These are phyloP conservation scores for Leptoteleia sp. DNA, from an alignment of 1,140 invertebrate species.

Conservation along the genomic window DNA sequence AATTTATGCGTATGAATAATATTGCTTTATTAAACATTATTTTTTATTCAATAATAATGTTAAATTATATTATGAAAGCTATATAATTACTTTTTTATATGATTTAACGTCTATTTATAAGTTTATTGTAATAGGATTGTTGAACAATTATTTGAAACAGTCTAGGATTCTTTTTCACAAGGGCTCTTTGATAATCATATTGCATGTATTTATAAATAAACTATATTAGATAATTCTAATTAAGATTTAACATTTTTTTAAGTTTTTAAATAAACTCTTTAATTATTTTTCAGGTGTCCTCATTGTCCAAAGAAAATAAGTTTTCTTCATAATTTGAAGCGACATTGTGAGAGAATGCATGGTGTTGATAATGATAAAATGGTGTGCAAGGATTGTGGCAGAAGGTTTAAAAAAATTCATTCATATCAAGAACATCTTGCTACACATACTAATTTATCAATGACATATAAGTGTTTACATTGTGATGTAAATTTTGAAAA, in stretches of 20 bases:
- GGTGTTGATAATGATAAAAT: conserved; percentile 30
- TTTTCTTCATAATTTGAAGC: conserved; percentile 65
- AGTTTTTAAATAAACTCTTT: too few relatives aligned
- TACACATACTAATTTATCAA: conserved; percentile 30
- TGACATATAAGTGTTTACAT: conserved; percentile 46
- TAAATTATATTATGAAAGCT: too few relatives aligned
- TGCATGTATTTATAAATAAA: too few relatives aligned
- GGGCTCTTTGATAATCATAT: too few relatives aligned
- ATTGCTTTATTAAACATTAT: too few relatives aligned
- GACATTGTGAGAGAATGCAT: conserved; percentile 67
- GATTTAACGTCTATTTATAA: too few relatives aligned
- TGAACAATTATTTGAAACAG: too few relatives aligned
- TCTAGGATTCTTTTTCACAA: too few relatives aligned
- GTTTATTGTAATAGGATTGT: too few relatives aligned
- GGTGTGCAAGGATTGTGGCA: conserved; percentile 66
- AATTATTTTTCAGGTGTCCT: conserved; percentile 64
- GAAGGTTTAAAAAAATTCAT: conserved; percentile 62
- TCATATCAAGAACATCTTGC: conserved; percentile 59
- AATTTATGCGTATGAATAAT: conserved; percentile 21
- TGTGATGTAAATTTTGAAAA: conserved; percentile 70
- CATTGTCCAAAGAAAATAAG: conserved; percentile 58
- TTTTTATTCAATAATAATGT: too few relatives aligned
- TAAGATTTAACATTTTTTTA: too few relatives aligned
- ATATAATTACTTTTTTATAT: too few relatives aligned
- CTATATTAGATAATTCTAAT: neutral